These are phyloP conservation scores for Stratiomys singularior DNA, from an alignment of 2,888 invertebrate genomes.

Conservation along the genomic window DNA sequence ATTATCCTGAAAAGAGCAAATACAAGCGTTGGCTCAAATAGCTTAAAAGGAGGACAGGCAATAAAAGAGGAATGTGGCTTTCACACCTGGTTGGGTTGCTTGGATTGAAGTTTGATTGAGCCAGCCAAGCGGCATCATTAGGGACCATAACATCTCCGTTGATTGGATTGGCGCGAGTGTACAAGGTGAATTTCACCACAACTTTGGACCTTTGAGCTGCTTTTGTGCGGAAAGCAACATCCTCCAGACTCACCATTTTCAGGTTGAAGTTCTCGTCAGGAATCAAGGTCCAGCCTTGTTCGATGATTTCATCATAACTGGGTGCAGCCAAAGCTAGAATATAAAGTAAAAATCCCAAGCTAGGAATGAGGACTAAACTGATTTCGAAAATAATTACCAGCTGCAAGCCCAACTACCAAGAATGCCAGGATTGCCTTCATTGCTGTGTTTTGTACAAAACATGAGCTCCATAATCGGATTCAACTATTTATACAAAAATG, in stretches of 20 bases:
- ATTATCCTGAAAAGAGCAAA: constrained; percentile 56
- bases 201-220: not conserved
- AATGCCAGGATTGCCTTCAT: constrained; percentile 21
- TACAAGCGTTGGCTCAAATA: too few relatives aligned
- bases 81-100: constrained; percentile 54
- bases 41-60: too few relatives aligned
- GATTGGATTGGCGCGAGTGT: constrained; percentile 57
- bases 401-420: constrained; percentile 1
- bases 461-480: not conserved
- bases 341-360: not conserved
- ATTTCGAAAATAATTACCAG: not conserved
- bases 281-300: constrained; percentile 8
- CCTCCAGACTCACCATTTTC: not conserved
- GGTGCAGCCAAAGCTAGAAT: not conserved
- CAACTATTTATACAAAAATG: too few relatives aligned
- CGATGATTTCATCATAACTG: not conserved
- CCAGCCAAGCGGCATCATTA: constrained; percentile 50
- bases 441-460: not conserved
- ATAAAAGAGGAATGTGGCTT: too few relatives aligned
- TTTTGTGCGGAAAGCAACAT: not conserved
- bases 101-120: constrained; percentile 54
- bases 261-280: constrained; percentile 12
- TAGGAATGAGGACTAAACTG: not conserved
- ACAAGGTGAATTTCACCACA: constrained; percentile 56
- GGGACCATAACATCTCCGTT: constrained; percentile 50